Base-by-base conservation (phyloP, 2,113 vertebrate genomes). In the Rhinopithecus roxellana region DNA sequence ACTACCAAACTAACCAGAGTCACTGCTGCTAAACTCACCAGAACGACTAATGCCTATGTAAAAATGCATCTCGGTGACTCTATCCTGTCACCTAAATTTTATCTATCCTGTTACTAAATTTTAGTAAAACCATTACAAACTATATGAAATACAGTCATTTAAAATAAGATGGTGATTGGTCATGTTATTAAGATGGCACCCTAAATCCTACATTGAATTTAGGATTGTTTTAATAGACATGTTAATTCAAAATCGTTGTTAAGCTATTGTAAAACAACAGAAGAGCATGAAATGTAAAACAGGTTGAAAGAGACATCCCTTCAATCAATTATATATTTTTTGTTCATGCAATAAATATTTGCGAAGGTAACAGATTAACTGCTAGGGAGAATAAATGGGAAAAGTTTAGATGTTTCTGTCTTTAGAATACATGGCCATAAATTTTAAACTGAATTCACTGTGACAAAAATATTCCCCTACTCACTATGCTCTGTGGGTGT, bases 151-250 rank as follows among this genome's bases (percentile, higher is more conserved):
- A 75, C 0, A 86, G 30, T 9, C 50, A 90, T 59, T 95, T 87
- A 92, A 97, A 96, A 57, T 85, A 93, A 84, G n/a, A 75, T 72
- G n/a, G 30, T 59, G 20, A 93, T 0, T 55, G 12, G 35, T 81
- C 74, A 86, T 38, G 12, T 81, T 94, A 85, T 78, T 94, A 96
- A 97, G 61, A 92, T 57, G n/a, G 45, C 35, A 83, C 1, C 59
- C 25, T 89, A 89, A 91, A 96, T 22, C 52, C 25, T 91, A 85
- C 88, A 96, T 18, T 82, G 61, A 94, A 90, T 82, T 69, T 93
- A 90, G 43, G 11, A 89, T 45, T 70, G 52, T 59, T 93, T 93
- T 64, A 72, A 85, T 93, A 70, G 3, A 10, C 25, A 69, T 6
- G 30, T 9, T 38, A 35, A 90, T 48, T 94, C 92, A 89, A 94